Evolutionary conservation across 2,888 invertebrate species (phyloP).

Genomic region (Drosophila suboccidentalis): DNA sequence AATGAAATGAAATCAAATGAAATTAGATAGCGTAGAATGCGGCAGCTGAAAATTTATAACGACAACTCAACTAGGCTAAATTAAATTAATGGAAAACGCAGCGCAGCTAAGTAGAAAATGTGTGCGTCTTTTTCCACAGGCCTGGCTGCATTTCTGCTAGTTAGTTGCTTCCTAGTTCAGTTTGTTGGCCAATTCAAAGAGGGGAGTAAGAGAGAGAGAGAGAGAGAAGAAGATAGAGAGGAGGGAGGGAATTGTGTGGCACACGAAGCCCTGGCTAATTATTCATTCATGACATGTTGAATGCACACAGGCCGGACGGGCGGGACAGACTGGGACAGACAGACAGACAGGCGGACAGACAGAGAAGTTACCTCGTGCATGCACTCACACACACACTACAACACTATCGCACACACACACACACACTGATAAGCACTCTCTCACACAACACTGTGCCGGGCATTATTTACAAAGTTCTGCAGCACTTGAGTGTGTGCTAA

Average conservation of each 20-base stretch:
- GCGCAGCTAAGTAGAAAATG: slow-evolving; percentile 71
- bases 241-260: slow-evolving; percentile 20
- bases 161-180: slow-evolving; percentile 56
- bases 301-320: slow-evolving; percentile 63
- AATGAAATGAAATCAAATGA: slow-evolving; percentile 46
- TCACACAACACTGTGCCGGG: slow-evolving; percentile 28
- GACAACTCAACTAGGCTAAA: slow-evolving; percentile 65
- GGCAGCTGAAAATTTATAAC: slow-evolving; percentile 44
- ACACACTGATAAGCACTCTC: slow-evolving; percentile 4
- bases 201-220: too few relatives aligned
- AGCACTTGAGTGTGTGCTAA: slow-evolving; percentile 61
- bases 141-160: slow-evolving; percentile 43
- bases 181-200: neutral
- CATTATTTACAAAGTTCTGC: slow-evolving; percentile 72
- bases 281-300: slow-evolving; percentile 82
- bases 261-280: slow-evolving; percentile 71
- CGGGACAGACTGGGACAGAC: slow-evolving; percentile 9
- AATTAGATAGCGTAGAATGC: slow-evolving; percentile 51
- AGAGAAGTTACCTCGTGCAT: slow-evolving; percentile 36
- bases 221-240: too few relatives aligned
- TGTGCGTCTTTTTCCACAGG: slow-evolving; percentile 41
- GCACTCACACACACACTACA: slow-evolving; percentile 36
- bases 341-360: too few relatives aligned
- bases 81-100: slow-evolving; percentile 70
- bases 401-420: slow-evolving; percentile 1